Evolutionary conservation across 2,888 invertebrate species (phyloP).

Genomic region (Megaustenia siamemsis): DNA sequence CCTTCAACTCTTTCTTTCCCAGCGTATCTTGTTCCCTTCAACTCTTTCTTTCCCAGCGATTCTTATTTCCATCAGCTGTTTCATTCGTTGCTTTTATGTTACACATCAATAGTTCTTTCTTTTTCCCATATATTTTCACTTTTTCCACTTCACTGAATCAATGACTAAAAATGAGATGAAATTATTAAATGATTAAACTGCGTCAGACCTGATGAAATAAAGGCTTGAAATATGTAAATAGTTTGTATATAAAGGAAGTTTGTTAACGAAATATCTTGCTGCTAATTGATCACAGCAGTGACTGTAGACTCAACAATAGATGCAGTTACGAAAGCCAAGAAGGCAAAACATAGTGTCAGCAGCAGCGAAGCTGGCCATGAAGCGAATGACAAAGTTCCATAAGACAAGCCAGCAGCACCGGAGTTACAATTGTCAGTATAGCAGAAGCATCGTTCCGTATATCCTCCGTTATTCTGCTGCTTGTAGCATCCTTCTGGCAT

Average conservation of each 20-base stretch:
- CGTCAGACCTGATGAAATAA: too few relatives aligned
- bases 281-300: not conserved
- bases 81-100: too few relatives aligned
- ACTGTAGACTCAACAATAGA: not conserved
- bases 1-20: too few relatives aligned
- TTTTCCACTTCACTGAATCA: too few relatives aligned
- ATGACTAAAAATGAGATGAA: too few relatives aligned
- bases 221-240: too few relatives aligned
- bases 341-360: not conserved
- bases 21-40: too few relatives aligned
- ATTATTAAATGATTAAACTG: too few relatives aligned
- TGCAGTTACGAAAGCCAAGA: not conserved
- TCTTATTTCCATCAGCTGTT: too few relatives aligned
- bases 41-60: not conserved
- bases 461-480: conserved; percentile 42
- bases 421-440: conserved; percentile 40
- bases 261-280: not conserved
- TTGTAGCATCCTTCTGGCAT: conserved; percentile 38
- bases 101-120: too few relatives aligned
- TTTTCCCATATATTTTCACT: too few relatives aligned
- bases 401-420: not conserved
- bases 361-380: not conserved
- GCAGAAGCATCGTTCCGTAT: conserved; percentile 39
- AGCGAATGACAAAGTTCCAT: not conserved
- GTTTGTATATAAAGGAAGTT: too few relatives aligned